These are phyloP conservation scores for Pseudorhombus dupliciocellatus DNA, from an alignment of 2,113 vertebrate species.

Conservation along the genomic window DNA sequence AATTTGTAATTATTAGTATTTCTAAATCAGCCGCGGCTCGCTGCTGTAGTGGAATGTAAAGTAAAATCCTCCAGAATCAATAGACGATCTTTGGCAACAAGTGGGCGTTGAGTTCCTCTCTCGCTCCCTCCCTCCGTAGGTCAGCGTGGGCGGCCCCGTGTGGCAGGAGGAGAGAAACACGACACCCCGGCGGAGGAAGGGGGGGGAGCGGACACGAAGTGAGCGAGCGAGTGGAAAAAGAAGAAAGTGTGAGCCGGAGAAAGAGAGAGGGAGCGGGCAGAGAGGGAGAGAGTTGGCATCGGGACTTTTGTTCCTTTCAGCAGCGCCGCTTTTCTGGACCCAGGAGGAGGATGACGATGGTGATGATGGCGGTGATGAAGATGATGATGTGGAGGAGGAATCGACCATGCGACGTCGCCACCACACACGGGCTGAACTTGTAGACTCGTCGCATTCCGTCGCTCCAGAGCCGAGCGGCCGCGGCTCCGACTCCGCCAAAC, in stretches of 20 bases:
- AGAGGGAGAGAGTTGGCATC: slow-evolving; percentile 54
- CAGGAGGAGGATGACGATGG: slow-evolving; percentile 31
- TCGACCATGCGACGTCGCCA: slow-evolving; percentile 68
- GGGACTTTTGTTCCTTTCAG: slow-evolving; percentile 38
- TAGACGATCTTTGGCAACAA: slow-evolving; percentile 73
- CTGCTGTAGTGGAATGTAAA: background rate
- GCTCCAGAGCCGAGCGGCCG: slow-evolving; percentile 45
- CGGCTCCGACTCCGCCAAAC: slow-evolving; percentile 68
- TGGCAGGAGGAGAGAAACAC: slow-evolving; percentile 82
- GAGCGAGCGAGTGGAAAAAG: slow-evolving; percentile 80
- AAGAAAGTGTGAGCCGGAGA: slow-evolving; percentile 70
- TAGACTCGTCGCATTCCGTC: slow-evolving; percentile 64
- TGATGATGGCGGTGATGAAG: slow-evolving; percentile 31
- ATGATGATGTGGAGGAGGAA: slow-evolving; percentile 57
- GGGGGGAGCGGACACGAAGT: slow-evolving; percentile 59
- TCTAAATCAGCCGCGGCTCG: background rate
- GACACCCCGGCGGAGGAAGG: slow-evolving; percentile 76
- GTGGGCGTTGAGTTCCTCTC: slow-evolving; percentile 75
- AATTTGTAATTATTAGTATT: no score
- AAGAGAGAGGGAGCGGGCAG: slow-evolving; percentile 39
- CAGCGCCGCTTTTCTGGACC: slow-evolving; percentile 37
- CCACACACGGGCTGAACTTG: slow-evolving; percentile 52
- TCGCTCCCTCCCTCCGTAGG: slow-evolving; percentile 68
- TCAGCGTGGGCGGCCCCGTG: slow-evolving; percentile 85
- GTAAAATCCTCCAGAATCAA: slow-evolving; percentile 3